A percentile compares a stretch with the other conserved stretches of the same genome.
phyloP scores from a whole-genome alignment of 2,113 vertebrate genomes.

The Microtus oregoni region DNA sequence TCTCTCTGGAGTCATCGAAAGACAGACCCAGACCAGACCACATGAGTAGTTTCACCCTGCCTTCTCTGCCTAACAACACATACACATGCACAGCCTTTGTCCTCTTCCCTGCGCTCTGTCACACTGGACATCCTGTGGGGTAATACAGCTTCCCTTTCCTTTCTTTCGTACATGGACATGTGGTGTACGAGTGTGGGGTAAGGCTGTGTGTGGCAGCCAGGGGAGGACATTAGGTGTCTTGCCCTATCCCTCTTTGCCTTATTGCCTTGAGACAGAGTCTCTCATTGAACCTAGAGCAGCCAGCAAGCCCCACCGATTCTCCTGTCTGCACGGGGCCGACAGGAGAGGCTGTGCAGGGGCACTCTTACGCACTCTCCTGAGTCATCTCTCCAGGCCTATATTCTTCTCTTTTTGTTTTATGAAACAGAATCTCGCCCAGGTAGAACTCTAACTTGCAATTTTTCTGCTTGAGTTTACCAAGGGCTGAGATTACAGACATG shows the following conservation, averaged over 20 bases:
- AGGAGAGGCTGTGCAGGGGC: neutral
- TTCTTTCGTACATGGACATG: neutral
- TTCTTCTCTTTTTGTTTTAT: neutral
- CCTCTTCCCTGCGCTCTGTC: neutral
- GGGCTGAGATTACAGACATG: neutral
- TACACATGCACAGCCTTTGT: neutral
- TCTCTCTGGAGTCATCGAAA: neutral
- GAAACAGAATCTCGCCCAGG: neutral
- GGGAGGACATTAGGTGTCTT: neutral
- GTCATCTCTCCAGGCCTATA: neutral
- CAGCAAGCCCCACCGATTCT: neutral
- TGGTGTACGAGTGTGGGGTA: neutral
- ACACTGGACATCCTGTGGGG: neutral
- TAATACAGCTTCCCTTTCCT: neutral
- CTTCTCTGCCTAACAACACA: neutral
- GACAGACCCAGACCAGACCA: neutral
- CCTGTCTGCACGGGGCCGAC: neutral
- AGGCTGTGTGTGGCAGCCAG: neutral
- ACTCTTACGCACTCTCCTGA: neutral
- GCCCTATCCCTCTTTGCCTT: neutral
- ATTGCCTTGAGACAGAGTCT: neutral
- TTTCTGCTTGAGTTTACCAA: neutral
- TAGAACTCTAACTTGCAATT: neutral
- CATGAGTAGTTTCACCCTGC: neutral
- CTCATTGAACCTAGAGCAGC: neutral